Conservation (phyloP, 2,113 vertebrate genomes). For the Cepphus grylle region DNA sequence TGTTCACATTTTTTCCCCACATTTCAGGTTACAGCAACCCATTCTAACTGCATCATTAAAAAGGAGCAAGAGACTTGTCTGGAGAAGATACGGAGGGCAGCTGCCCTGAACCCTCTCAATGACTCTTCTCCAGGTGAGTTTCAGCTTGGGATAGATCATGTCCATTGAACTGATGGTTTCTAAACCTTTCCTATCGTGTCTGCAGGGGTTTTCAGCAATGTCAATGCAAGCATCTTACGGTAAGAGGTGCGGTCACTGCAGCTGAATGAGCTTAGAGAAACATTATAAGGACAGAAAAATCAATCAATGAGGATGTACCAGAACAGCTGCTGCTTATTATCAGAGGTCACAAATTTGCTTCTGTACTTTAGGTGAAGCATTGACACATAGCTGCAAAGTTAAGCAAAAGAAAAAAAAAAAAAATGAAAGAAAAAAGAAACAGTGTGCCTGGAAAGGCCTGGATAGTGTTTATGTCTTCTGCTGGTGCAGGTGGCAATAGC, state of each 20-base stretch:
- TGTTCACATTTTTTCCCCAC: background rate
- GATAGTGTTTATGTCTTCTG: background rate
- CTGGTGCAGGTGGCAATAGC: background rate
- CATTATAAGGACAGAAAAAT: background rate
- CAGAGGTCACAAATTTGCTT: background rate
- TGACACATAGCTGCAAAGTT: background rate
- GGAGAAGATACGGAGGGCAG: slow-evolving; percentile 72
- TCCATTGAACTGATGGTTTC: background rate
- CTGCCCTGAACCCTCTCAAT: slow-evolving; percentile 66
- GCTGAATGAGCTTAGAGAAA: background rate
- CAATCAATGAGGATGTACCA: background rate
- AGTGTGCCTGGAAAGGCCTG: background rate
- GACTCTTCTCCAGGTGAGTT: slow-evolving; percentile 71
- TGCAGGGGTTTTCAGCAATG: background rate
- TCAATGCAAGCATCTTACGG: background rate
- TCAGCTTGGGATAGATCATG: background rate
- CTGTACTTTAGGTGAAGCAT: background rate
- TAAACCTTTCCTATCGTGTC: background rate
- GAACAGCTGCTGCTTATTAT: background rate
- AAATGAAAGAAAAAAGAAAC: fast-evolving
- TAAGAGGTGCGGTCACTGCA: background rate
- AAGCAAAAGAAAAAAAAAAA: background rate
- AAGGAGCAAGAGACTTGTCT: slow-evolving; percentile 77
- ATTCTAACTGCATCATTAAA: slow-evolving; percentile 79
- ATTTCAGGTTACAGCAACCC: slow-evolving; percentile 64